Evolutionary conservation across 2,113 vertebrate genomes (phyloP).

Genomic region (Carettochelys insculpta): DNA sequence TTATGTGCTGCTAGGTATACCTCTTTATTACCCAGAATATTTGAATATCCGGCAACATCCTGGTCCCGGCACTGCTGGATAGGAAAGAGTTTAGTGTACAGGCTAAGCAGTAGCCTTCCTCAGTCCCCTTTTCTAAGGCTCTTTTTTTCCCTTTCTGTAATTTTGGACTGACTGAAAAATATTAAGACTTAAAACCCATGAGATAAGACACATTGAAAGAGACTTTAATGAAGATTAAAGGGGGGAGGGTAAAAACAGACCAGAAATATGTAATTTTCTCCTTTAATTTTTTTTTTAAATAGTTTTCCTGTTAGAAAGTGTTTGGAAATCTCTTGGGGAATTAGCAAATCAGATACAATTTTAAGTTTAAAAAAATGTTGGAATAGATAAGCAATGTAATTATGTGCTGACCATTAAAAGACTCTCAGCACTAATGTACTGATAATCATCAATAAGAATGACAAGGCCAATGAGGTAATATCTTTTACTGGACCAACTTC

Average conservation of each 20-base stretch:
- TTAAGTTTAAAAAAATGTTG: slow-evolving; percentile 14
- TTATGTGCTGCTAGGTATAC: too few relatives aligned
- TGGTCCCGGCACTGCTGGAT: too few relatives aligned
- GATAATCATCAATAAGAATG: background rate
- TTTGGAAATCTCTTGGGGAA: slow-evolving; percentile 8
- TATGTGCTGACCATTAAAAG: slow-evolving; percentile 11
- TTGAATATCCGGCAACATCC: too few relatives aligned
- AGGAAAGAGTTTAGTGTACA: too few relatives aligned
- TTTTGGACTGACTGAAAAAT: background rate
- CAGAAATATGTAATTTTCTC: slow-evolving; percentile 4
- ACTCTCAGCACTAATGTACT: slow-evolving; percentile 30
- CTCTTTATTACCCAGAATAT: too few relatives aligned
- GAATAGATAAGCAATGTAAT: slow-evolving; percentile 18
- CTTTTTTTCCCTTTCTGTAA: background rate
- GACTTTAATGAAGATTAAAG: background rate
- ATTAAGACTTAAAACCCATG: background rate
- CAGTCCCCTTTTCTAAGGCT: background rate
- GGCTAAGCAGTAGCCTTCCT: background rate
- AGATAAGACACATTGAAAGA: background rate
- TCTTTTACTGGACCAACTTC: background rate
- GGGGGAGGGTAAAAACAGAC: background rate
- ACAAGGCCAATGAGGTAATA: background rate
- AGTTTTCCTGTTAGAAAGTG: slow-evolving; percentile 20
- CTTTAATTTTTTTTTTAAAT: background rate
- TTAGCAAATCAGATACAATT: slow-evolving; percentile 4